Evolutionary conservation across 2,888 invertebrate genomes (phyloP).

Genomic region (Eudasyphora cyanicolor): DNA sequence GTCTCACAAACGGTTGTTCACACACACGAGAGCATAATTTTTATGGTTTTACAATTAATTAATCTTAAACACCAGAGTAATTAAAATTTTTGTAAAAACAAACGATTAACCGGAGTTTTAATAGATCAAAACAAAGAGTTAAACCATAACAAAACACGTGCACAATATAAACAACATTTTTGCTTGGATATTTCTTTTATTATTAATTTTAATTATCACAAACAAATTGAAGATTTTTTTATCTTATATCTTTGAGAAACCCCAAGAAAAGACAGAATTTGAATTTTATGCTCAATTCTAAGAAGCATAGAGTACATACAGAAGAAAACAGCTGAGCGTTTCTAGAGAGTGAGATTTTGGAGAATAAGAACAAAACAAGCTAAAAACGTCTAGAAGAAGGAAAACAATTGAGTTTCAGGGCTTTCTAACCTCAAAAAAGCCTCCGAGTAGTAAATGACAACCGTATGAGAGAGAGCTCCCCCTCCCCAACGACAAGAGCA

Average conservation of each 20-base stretch:
- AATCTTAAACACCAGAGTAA: slow-evolving; percentile 15
- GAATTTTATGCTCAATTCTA: slow-evolving; percentile 34
- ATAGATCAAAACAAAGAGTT: neutral
- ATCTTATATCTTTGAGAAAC: slow-evolving; percentile 69
- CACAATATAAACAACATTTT: neutral
- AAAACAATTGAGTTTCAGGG: slow-evolving; percentile 22
- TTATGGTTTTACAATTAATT: slow-evolving; percentile 37
- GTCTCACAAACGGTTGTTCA: slow-evolving; percentile 53
- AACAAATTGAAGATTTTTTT: slow-evolving; percentile 65
- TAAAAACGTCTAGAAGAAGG: neutral
- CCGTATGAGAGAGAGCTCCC: slow-evolving; percentile 14
- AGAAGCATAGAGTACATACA: too few species aligned
- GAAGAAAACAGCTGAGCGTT: slow-evolving; percentile 17
- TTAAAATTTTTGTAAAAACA: slow-evolving; percentile 13
- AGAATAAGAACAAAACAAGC: slow-evolving; percentile 18
- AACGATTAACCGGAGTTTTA: neutral
- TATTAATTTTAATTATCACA: slow-evolving; percentile 51
- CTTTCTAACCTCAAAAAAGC: slow-evolving; percentile 16
- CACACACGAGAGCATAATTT: neutral
- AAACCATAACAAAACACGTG: slow-evolving; percentile 53
- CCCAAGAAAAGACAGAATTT: slow-evolving; percentile 58
- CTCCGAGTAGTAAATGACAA: slow-evolving; percentile 6
- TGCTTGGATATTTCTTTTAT: neutral
- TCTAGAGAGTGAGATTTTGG: too few species aligned
- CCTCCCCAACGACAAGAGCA: slow-evolving; percentile 22